These are phyloP conservation scores for Drosophila sordidula DNA, from an alignment of 2,888 invertebrate species.

Conservation along the genomic window DNA sequence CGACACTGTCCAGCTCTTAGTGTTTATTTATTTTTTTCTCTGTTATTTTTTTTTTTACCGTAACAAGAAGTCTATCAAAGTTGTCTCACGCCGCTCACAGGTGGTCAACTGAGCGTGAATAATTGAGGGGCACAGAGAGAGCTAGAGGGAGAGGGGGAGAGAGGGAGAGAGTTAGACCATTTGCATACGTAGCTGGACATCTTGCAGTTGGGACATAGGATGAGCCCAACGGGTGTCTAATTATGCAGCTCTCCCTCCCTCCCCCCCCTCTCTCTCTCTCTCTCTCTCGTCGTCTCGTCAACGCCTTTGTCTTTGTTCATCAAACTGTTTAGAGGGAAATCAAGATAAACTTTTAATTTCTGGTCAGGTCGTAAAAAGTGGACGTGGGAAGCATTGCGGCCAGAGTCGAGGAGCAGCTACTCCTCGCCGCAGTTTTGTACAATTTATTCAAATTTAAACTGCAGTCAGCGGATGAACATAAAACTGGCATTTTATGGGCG, in stretches of 20 bases:
- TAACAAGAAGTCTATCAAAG: constrained; percentile 60
- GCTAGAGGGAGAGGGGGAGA: background rate
- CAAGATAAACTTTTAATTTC: constrained; percentile 82
- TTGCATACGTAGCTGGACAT: constrained; percentile 54
- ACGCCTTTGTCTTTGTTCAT: constrained; percentile 70
- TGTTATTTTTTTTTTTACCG: constrained; percentile 37
- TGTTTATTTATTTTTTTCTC: constrained; percentile 24
- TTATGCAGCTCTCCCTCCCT: constrained; percentile 64
- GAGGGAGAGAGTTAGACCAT: constrained; percentile 21
- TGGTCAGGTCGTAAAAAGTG: constrained; percentile 68
- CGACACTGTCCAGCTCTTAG: constrained; percentile 41
- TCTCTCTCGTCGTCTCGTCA: constrained; percentile 30
- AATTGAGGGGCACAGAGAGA: constrained; percentile 53
- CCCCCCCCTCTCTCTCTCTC: background rate
- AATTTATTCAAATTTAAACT: constrained; percentile 82
- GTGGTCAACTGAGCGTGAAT: constrained; percentile 84
- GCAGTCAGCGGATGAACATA: constrained; percentile 68
- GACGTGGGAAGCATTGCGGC: constrained; percentile 69
- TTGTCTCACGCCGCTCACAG: constrained; percentile 68
- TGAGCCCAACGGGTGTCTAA: constrained; percentile 67
- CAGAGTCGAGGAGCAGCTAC: constrained; percentile 32
- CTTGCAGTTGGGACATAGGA: constrained; percentile 15
- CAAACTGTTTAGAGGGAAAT: constrained; percentile 77
- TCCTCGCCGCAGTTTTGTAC: constrained; percentile 70
- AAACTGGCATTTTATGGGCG: constrained; percentile 74